Evolutionary conservation across 2,888 invertebrate genomes (phyloP).

Genomic region (Anorthoa munda): DNA sequence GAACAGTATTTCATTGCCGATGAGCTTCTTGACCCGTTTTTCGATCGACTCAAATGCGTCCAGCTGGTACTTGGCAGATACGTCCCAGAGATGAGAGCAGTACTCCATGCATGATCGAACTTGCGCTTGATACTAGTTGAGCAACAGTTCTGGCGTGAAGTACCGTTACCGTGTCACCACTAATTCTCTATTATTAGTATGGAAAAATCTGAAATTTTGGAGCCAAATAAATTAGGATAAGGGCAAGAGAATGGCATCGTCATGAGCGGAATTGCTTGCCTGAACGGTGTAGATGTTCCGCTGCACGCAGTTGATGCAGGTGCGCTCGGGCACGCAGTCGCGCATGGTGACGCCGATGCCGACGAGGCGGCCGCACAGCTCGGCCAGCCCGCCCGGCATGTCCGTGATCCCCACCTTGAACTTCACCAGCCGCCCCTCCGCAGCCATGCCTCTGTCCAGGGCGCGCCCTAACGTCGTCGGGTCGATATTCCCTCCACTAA

Average conservation of each 20-base stretch:
- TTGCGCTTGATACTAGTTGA: no score
- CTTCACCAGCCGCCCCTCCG: conserved; percentile 94
- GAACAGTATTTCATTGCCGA: no score
- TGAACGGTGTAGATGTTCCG: conserved; percentile 94
- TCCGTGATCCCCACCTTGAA: conserved; percentile 93
- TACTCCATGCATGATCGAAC: no score
- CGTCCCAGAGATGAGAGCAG: no score
- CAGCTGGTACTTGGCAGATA: no score
- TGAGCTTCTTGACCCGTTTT: no score
- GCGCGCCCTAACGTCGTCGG: conserved; percentile 96
- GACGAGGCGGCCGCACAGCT: conserved; percentile 94
- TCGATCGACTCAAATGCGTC: no score
- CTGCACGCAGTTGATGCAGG: conserved; percentile 93
- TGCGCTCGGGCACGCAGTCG: conserved; percentile 98
- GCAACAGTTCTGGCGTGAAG: no score
- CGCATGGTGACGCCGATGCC: conserved; percentile 96
- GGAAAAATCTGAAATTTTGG: no score
- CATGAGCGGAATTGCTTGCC: conserved; percentile 66
- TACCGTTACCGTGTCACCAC: no score
- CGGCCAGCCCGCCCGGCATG: conserved; percentile 96
- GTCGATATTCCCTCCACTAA: conserved; percentile 97
- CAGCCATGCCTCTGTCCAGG: conserved; percentile 96
- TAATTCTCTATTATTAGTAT: no score
- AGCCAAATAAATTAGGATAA: background rate
- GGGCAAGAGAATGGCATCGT: background rate